Evolutionary conservation across 1,140 invertebrate genomes (phyloP).

Genomic region (Anastrepha obliqua): DNA sequence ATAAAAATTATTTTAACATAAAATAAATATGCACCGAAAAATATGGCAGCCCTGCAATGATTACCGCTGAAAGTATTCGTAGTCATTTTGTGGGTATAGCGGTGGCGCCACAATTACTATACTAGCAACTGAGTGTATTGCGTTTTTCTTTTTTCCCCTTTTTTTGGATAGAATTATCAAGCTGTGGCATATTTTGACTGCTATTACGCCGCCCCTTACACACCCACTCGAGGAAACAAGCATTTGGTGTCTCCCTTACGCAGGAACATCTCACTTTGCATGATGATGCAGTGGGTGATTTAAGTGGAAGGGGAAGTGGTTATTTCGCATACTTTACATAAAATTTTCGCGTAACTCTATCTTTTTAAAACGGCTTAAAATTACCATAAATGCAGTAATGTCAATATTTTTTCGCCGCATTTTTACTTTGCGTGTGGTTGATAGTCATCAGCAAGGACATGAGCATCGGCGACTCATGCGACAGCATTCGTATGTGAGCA

Average conservation of each 20-base stretch:
- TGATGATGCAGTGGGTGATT: constrained; percentile 1
- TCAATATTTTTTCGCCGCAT: background rate
- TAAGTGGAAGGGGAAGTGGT: background rate
- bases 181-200: too few species aligned
- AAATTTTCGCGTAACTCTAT: constrained; percentile 7
- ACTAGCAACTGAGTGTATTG: background rate
- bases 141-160: too few species aligned
- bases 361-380: constrained; percentile 28
- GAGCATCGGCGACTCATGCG: background rate
- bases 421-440: background rate
- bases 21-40: constrained; percentile 20
- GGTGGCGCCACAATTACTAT: background rate
- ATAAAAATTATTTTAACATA: constrained; percentile 35
- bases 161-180: background rate
- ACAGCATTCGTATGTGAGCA: too few species aligned
- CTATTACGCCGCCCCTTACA: background rate
- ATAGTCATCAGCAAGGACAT: background rate
- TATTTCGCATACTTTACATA: background rate
- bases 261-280: constrained; percentile 27
- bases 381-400: constrained; percentile 44
- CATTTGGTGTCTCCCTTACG: too few species aligned
- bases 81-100: background rate
- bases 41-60: background rate
- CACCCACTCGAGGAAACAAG: background rate
- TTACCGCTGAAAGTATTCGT: background rate